Conservation (phyloP, 2,888 invertebrate genomes). For the Linyphia triangularis region DNA sequence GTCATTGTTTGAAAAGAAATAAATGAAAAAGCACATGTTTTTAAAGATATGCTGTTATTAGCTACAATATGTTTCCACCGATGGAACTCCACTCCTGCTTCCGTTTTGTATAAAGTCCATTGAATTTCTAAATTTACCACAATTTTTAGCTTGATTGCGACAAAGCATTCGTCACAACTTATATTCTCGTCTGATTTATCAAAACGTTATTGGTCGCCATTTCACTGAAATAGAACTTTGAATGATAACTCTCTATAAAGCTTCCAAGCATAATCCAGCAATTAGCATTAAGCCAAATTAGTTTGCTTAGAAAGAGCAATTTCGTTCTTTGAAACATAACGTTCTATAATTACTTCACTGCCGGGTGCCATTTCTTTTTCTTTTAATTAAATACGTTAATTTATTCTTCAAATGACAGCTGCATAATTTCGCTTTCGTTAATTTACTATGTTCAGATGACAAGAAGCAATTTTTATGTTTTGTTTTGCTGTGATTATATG, state of each 20-base stretch:
- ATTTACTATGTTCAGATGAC: neutral
- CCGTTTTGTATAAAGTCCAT: no score
- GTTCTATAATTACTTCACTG: neutral
- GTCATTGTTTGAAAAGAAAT: no score
- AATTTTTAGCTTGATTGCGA: no score
- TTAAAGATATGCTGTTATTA: no score
- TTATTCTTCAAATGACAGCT: neutral
- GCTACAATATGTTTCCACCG: no score
- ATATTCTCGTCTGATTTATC: neutral
- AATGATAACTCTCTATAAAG: neutral
- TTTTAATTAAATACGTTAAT: slow-evolving; percentile 2
- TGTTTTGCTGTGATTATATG: neutral
- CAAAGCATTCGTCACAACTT: no score
- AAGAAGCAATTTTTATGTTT: neutral
- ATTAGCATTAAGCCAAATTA: neutral
- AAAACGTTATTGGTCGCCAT: neutral
- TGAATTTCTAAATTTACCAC: no score
- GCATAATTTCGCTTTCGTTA: neutral
- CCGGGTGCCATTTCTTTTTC: neutral
- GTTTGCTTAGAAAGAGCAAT: neutral
- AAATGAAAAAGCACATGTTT: no score
- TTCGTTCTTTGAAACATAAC: neutral
- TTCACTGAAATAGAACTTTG: neutral
- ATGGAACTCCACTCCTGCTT: no score
- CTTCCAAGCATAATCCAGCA: neutral